Conservation (phyloP, 2,113 vertebrate species). For the Trogon melanurus region DNA sequence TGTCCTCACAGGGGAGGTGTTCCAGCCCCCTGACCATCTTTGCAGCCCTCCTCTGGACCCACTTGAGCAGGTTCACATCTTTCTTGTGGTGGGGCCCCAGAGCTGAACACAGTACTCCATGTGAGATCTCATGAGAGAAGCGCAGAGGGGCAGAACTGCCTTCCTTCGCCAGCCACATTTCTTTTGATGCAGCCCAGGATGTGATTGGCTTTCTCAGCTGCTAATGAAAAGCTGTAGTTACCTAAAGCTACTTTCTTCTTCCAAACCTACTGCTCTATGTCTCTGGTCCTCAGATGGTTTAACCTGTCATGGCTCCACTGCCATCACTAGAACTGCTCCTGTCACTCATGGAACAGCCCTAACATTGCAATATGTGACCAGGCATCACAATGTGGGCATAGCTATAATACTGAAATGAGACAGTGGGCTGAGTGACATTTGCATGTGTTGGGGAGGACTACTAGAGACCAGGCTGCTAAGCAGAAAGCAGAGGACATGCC, state of each 20-base stretch:
- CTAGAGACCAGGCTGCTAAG: conserved; percentile 29
- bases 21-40: too few species aligned
- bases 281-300: neutral
- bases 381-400: conserved; percentile 18
- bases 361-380: conserved; percentile 41
- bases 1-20: too few species aligned
- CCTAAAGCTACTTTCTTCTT: conserved; percentile 37
- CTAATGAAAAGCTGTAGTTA: neutral
- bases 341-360: neutral
- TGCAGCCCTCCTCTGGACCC: too few species aligned
- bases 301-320: neutral
- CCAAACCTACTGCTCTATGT: conserved; percentile 23
- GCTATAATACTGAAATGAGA: neutral
- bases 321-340: neutral
- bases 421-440: conserved; percentile 19
- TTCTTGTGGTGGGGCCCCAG: too few species aligned
- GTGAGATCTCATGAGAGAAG: too few species aligned
- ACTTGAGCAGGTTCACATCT: too few species aligned
- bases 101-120: too few species aligned
- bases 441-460: conserved; percentile 28
- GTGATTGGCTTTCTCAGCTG: too few species aligned
- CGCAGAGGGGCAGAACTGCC: too few species aligned
- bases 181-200: too few species aligned
- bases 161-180: too few species aligned
- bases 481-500: conserved; percentile 42